Base-by-base conservation (phyloP, 1,140 invertebrate genomes). In the Uloborus diversus region DNA sequence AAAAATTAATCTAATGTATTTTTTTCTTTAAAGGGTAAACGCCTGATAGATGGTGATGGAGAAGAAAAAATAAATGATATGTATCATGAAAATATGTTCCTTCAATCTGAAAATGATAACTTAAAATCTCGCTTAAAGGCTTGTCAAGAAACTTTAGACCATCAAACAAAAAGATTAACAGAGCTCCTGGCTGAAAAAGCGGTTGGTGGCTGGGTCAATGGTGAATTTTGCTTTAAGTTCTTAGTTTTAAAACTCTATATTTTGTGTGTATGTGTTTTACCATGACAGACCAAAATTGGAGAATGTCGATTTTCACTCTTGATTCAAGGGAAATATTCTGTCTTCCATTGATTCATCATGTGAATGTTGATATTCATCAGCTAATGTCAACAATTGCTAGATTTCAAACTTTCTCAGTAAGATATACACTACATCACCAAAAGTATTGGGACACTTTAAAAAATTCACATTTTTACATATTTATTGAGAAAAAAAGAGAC, bases 61-160 rank as follows among this genome's bases (percentile, higher is more conserved):
- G 90, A 90, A 56, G 93, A 95, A 84, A 90, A 90, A 30, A 90
- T 97, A 57, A 99, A 96, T 83, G 97, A 99, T 85, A 95, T 97
- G 86, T 97, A 94, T 85, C 92, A 96, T 85, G 98, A 99, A 87
- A 99, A 99, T 87, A 93, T 92, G n/a, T 93, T 98, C 90, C 88
- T 99, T 0, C 92, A 93, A 80, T 91, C 91, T 61, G 96, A 99
- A 87, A 91, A 94, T 35, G 93, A 94, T 84, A 93, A 95, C 83
- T 88, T 98, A 56, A 88, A 94, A 51, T 93, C 93, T 7, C 87
- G 96, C 79, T 91, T 98, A 0, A 98, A 98, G 88, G 94, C 96
- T 3, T 90, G 98, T 88, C 93, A 95, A 84, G 95, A 96, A 84
- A 97, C 96, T 0, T 92, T 98, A n/a, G 94, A 98, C 76, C 90